Conservation (phyloP, 2,888 invertebrate species). For the Scaptomyza reducta region DNA sequence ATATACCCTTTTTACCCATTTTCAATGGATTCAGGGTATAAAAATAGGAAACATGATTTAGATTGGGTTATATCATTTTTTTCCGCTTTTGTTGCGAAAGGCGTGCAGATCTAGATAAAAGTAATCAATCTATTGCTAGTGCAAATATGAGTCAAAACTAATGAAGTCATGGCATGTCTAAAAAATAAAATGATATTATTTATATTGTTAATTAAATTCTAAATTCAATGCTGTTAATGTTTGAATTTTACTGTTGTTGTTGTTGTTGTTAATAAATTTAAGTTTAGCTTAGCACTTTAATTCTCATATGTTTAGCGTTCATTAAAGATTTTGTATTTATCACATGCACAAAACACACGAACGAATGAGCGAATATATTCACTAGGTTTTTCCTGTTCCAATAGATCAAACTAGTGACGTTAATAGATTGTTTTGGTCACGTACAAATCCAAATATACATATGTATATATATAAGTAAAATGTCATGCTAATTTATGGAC, state of each 20-base stretch:
- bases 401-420: constrained; percentile 7
- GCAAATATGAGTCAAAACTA: background rate
- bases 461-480: background rate
- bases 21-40: no score
- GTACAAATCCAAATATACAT: background rate
- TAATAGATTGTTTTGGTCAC: constrained; percentile 13
- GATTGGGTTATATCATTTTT: constrained; percentile 9
- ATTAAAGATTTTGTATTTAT: constrained; percentile 31
- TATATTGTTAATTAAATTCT: constrained; percentile 28
- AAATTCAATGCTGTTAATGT: background rate
- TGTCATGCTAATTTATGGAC: background rate
- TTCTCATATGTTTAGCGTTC: constrained; percentile 57
- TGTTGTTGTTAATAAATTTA: constrained; percentile 9
- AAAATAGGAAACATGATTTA: constrained; percentile 35
- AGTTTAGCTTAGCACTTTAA: constrained; percentile 56
- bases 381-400: constrained; percentile 18
- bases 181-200: constrained; percentile 10
- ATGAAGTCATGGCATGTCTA: constrained; percentile 20
- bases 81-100: constrained; percentile 3
- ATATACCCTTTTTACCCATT: no score
- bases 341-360: constrained; percentile 1
- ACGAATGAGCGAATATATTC: background rate
- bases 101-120: constrained; percentile 25
- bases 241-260: background rate
- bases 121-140: background rate